Percentiles rank a stretch among this genome's conserved stretches.
Conservation (phyloP, 2,888 invertebrate species). For the Norana najaformis region DNA sequence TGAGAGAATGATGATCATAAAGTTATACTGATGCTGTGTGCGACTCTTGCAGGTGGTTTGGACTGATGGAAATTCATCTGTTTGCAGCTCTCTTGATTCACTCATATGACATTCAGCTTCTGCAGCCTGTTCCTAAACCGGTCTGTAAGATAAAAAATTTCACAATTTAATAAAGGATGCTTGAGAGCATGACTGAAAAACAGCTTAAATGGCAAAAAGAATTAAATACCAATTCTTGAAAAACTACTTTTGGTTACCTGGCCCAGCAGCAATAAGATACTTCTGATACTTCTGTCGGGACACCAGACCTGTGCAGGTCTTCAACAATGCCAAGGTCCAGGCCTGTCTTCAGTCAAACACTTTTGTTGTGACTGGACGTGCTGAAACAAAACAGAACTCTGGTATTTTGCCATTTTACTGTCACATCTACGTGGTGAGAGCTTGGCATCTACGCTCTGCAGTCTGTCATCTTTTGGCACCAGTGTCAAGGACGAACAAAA, state of each 20-base stretch:
- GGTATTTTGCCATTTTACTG: constrained; percentile 98
- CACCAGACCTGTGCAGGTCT: constrained; percentile 97
- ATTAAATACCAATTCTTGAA: background rate
- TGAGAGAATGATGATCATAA: too few relatives aligned
- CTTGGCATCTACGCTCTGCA: constrained; percentile 66
- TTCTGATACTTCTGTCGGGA: constrained; percentile 73
- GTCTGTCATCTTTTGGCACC: background rate
- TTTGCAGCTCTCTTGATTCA: constrained; percentile 51
- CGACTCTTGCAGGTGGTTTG: constrained; percentile 53
- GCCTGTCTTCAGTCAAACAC: constrained; percentile 98
- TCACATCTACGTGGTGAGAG: constrained; percentile 98
- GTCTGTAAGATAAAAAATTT: background rate
- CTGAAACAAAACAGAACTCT: constrained; percentile 90
- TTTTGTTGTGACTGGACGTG: constrained; percentile 97
- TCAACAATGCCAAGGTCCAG: constrained; percentile 99
- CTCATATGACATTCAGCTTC: constrained; percentile 47
- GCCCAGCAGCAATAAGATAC: background rate
- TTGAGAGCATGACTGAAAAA: background rate
- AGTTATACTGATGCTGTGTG: background rate
- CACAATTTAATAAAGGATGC: background rate
- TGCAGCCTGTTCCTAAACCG: constrained; percentile 38
- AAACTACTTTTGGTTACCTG: background rate
- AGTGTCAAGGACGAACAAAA: background rate
- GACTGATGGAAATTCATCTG: constrained; percentile 55
- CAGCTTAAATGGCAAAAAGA: background rate